Evolutionary conservation across 2,888 invertebrate species (phyloP).

Genomic region (Stegophylla sp.): DNA sequence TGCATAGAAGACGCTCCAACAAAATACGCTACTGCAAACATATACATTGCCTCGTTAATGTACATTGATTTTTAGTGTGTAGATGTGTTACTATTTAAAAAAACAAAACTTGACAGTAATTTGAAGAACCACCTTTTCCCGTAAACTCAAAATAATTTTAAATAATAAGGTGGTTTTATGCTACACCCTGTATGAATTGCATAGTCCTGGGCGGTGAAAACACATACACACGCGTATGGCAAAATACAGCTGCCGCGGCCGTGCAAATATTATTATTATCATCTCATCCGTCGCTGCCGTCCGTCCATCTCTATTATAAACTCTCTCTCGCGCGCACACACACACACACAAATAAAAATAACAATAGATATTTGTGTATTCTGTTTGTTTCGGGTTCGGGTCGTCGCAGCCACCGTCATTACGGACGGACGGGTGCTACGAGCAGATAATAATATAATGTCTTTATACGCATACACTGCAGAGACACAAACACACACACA

Average conservation of each 20-base stretch:
- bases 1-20: no score
- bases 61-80: no score
- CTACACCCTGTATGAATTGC: not conserved
- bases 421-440: constrained; percentile 16
- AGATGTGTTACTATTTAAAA: no score
- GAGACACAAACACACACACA: not conserved
- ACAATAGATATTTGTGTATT: constrained; percentile 26
- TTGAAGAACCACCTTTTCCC: no score
- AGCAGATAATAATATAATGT: constrained; percentile 26
- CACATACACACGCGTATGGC: not conserved
- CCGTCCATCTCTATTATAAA: constrained; percentile 1
- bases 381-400: constrained; percentile 7
- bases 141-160: no score
- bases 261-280: constrained; percentile 44
- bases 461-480: constrained; percentile 2
- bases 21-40: no score
- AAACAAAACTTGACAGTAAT: no score
- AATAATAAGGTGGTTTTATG: no score
- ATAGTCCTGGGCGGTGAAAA: not conserved
- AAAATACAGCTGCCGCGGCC: constrained; percentile 36
- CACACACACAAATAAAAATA: not conserved
- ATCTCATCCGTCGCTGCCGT: not conserved
- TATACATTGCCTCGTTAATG: no score
- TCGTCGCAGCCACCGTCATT: constrained; percentile 19
- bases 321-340: not conserved